Percentiles rank a stretch among this genome's conserved stretches.
Evolutionary conservation across 2,113 vertebrate genomes (phyloP).

Genomic region (Pelodiscus sinensis): DNA sequence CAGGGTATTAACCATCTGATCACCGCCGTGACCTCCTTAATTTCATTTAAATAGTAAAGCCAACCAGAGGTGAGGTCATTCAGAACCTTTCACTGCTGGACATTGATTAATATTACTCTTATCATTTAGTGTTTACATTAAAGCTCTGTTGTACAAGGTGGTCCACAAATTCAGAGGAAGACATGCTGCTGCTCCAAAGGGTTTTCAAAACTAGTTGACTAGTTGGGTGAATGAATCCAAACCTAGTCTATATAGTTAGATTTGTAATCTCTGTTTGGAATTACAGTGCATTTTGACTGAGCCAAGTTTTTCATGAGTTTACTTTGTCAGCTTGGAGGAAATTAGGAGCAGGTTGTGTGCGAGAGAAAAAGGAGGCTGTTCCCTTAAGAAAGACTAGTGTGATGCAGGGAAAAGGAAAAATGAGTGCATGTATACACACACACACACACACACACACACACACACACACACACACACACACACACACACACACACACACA

Average conservation of each 20-base stretch:
- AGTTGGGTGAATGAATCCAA: not conserved
- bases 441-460: rapidly evolving
- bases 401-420: not conserved
- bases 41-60: not conserved
- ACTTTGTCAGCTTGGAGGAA: not conserved
- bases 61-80: not conserved
- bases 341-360: not conserved
- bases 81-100: not conserved
- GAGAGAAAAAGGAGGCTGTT: not conserved
- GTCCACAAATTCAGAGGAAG: not conserved
- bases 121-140: not conserved
- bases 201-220: not conserved
- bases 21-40: not conserved
- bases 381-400: not conserved
- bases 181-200: not conserved
- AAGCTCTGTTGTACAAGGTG: not conserved
- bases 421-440: too few relatives aligned
- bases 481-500: rapidly evolving
- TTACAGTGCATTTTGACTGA: not conserved
- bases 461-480: too few relatives aligned
- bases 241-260: not conserved
- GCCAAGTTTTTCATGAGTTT: not conserved
- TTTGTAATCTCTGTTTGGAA: not conserved
- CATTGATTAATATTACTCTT: not conserved
- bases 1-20: not conserved